These are phyloP conservation scores for Anoplopoma fimbria DNA, from an alignment of 2,113 vertebrate species.

Conservation along the genomic window DNA sequence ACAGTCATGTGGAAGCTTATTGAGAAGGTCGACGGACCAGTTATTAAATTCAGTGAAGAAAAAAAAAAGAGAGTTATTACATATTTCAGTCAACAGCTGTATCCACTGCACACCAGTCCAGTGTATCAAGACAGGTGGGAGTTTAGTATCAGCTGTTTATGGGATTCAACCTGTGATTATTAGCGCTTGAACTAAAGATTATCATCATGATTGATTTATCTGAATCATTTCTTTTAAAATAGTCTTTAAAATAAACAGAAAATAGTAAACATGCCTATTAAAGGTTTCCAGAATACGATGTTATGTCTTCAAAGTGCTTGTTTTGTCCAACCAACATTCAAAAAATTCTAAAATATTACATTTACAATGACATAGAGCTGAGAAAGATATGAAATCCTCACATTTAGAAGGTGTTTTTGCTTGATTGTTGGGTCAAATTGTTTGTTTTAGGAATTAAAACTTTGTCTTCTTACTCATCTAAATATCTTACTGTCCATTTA, in stretches of 20 bases:
- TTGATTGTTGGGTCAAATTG: background rate
- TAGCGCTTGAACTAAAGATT: background rate
- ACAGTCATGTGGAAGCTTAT: background rate
- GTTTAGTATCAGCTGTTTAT: too few species aligned
- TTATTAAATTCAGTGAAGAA: constrained; percentile 15
- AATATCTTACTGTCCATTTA: background rate
- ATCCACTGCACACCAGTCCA: background rate
- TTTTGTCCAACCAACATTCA: background rate
- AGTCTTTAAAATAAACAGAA: background rate
- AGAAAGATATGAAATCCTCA: background rate
- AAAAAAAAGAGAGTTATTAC: background rate
- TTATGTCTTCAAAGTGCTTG: background rate
- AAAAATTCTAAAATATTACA: background rate
- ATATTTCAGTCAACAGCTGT: background rate
- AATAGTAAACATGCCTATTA: background rate
- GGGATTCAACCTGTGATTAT: background rate
- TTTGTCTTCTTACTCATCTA: too few species aligned
- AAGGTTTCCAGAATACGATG: background rate
- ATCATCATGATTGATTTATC: too few species aligned
- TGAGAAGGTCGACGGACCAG: background rate
- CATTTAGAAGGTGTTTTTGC: background rate
- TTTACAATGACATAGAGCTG: background rate
- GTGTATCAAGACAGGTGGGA: background rate
- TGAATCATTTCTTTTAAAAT: background rate
- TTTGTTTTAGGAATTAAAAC: background rate